Evolutionary conservation across 1,140 invertebrate genomes (phyloP).

Genomic region (Heliconius hermathena): DNA sequence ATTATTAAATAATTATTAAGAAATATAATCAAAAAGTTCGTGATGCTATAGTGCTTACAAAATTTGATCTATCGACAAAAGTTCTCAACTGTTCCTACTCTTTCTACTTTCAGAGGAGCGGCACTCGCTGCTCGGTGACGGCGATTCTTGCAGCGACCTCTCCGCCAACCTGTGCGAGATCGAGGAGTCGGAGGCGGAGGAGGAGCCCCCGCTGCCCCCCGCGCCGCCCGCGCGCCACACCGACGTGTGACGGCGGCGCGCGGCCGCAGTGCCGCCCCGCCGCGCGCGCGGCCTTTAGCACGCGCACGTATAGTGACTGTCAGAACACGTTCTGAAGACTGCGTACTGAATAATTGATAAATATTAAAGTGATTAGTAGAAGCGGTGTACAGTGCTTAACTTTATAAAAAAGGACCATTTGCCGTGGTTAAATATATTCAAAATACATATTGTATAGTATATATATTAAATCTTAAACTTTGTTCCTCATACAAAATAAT

Average conservation of each 20-base stretch:
- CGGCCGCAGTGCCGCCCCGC: constrained; percentile 45
- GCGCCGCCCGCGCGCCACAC: constrained; percentile 52
- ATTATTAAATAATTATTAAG: too few relatives aligned
- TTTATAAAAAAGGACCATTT: background rate
- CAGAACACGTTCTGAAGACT: background rate
- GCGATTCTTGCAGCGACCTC: constrained; percentile 90
- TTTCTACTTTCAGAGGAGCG: constrained; percentile 83
- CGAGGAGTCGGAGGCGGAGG: constrained; percentile 92
- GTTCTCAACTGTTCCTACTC: too few relatives aligned
- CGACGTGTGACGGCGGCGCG: constrained; percentile 73
- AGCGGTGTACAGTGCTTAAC: constrained; percentile 22
- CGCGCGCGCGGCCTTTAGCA: constrained; percentile 5
- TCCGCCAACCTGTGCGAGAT: constrained; percentile 95
- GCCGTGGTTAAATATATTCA: background rate
- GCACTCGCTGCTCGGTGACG: constrained; percentile 86
- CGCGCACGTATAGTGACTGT: background rate
- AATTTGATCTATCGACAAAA: background rate
- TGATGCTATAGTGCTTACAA: background rate
- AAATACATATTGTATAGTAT: constrained; percentile 3
- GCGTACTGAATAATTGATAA: background rate
- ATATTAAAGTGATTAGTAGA: background rate
- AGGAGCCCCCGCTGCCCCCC: constrained; percentile 36
- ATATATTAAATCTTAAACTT: constrained; percentile 14
- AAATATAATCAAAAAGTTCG: too few relatives aligned
- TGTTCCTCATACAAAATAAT: constrained; percentile 14